These are phyloP conservation scores for Plagodis pulveraria DNA, from an alignment of 2,888 invertebrate species.

Conservation along the genomic window DNA sequence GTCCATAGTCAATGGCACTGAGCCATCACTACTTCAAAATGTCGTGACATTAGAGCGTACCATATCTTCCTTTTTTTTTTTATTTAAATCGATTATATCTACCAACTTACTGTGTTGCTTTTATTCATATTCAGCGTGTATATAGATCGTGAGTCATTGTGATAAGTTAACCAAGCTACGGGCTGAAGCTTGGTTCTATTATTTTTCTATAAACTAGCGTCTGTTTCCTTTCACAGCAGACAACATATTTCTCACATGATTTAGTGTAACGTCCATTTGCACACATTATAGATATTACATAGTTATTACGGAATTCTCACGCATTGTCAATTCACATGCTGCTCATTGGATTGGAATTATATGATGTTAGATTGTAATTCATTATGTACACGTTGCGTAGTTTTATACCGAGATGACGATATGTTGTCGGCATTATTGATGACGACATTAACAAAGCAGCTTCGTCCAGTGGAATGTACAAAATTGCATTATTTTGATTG, in stretches of 20 bases:
- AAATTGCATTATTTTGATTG: too few species aligned
- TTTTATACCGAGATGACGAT: conserved; percentile 24
- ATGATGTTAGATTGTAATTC: conserved; percentile 43
- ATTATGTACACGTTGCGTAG: conserved; percentile 38
- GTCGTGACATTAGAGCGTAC: too few species aligned
- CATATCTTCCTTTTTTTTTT: too few species aligned
- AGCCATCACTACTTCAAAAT: too few species aligned
- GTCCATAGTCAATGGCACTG: too few species aligned
- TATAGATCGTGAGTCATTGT: too few species aligned
- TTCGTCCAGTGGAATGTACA: too few species aligned
- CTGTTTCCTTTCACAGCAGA: conserved; percentile 46
- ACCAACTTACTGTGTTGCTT: too few species aligned
- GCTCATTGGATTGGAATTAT: conserved; percentile 55
- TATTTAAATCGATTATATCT: too few species aligned
- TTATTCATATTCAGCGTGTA: too few species aligned
- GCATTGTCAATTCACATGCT: conserved; percentile 38
- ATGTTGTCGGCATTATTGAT: conserved; percentile 15
- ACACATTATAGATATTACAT: conserved; percentile 48
- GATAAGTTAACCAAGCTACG: conserved; percentile 3
- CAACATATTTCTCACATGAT: conserved; percentile 58
- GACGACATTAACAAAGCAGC: background rate
- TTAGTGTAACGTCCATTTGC: conserved; percentile 46
- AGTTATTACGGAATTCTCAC: conserved; percentile 45
- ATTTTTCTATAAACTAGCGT: conserved; percentile 30
- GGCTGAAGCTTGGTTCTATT: conserved; percentile 7